phyloP scores from a whole-genome alignment of 53 echinoderm and acorn worm species.

The Crossaster papposus region DNA sequence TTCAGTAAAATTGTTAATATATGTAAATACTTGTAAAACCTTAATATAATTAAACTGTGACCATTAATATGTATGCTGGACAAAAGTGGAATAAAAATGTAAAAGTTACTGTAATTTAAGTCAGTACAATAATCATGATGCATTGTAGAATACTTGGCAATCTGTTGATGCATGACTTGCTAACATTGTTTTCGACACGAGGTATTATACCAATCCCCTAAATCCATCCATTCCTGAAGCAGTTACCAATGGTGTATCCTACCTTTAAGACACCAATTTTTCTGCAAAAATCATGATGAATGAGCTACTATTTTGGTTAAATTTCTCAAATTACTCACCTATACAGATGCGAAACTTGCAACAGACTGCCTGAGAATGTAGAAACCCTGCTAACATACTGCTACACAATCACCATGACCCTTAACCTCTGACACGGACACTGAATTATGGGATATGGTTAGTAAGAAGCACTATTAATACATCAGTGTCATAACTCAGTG shows the following conservation, averaged over 20 bases:
- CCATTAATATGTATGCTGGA: slow-evolving; percentile 3
- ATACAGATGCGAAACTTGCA: too few relatives aligned
- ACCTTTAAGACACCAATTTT: too few relatives aligned
- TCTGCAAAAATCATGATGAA: too few relatives aligned
- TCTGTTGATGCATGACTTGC: too few relatives aligned
- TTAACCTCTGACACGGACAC: not conserved
- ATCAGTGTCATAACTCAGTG: too few relatives aligned
- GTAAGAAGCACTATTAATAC: not conserved
- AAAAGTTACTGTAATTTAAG: not conserved
- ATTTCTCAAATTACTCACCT: too few relatives aligned
- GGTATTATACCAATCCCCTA: too few relatives aligned
- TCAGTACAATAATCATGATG: not conserved
- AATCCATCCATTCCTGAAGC: too few relatives aligned
- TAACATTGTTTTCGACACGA: too few relatives aligned
- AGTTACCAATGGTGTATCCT: too few relatives aligned
- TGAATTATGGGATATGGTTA: not conserved
- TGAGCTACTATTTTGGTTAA: too few relatives aligned
- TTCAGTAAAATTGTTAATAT: slow-evolving; percentile 8
- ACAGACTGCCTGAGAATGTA: not conserved
- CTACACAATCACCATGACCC: not conserved
- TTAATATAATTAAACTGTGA: slow-evolving; percentile 15
- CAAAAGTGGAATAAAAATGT: not conserved
- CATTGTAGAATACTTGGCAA: too few relatives aligned
- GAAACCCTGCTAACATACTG: not conserved
- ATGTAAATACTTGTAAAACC: slow-evolving; percentile 34